A percentile compares a stretch with the other conserved stretches of the same genome.
phyloP scores from a whole-genome alignment of 2,797 vertebrate species.

The Tangara arthus region DNA sequence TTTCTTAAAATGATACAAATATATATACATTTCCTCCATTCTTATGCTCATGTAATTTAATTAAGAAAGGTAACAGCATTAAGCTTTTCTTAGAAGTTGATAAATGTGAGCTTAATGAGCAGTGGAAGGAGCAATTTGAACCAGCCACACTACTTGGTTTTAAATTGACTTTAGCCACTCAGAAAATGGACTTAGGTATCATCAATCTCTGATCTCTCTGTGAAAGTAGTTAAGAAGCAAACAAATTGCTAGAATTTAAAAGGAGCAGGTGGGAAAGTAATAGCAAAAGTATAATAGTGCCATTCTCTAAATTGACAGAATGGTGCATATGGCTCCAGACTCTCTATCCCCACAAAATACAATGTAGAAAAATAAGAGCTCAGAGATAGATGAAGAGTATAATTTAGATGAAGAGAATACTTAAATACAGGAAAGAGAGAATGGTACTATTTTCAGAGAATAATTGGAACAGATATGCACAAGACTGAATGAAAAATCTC shows the following conservation, averaged over 20 bases:
- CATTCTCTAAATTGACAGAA: background rate
- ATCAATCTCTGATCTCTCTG: background rate
- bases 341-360: background rate
- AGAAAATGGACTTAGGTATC: slow-evolving; percentile 2
- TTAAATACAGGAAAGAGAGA: background rate
- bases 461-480: background rate
- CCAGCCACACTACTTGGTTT: background rate
- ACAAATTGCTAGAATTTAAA: background rate
- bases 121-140: slow-evolving; percentile 1
- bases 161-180: slow-evolving; percentile 17
- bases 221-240: background rate
- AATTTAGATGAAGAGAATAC: background rate
- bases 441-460: background rate
- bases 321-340: background rate
- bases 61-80: background rate
- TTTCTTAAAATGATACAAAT: background rate
- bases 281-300: background rate
- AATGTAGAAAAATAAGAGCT: background rate
- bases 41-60: background rate
- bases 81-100: background rate
- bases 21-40: background rate
- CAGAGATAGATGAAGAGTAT: background rate
- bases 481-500: background rate
- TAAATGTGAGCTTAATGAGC: slow-evolving; percentile 6
- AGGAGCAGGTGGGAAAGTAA: background rate